Evolutionary conservation across 2,888 invertebrate genomes (phyloP), one percentile per base, ranked within the genome.

Genomic region (Leptinotarsa peninsularis): DNA sequence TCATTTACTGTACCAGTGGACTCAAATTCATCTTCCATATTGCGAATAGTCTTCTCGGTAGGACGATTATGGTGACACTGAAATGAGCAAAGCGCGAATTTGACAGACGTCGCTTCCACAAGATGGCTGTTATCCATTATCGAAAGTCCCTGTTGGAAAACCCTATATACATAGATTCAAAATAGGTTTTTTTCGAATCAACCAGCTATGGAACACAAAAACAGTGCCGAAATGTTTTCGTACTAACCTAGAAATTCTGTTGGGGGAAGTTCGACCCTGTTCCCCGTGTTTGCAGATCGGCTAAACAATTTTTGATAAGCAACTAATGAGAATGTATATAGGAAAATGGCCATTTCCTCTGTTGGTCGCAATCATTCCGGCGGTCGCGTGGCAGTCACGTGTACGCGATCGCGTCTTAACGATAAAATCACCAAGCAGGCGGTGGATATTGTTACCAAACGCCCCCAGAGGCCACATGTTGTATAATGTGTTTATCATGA

Each of bases 241-340:
- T 43, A 43, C 43, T 43, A 43, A 43, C 3, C n/a, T 17, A 52
- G 17, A 17, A 17, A 7, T 27, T 21, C 14, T 15, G n/a, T 49
- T 50, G 4, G 54, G 27, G 4, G 10, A n/a, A 58, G 49, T 58
- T 21, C 70, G 56, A 14, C 23, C 49, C 70, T 58, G 70, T 21
- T 4, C 43, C 21, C 82, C 83, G 54, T 87, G 87, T 88, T 88
- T 87, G 84, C 84, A 86, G 87, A 88, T 87, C 86, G 85, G 84
- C 87, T 88, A 85, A 86, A 84, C 83, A 82, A 84, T 82, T 85
- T 83, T 82, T 76, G 87, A 87, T 87, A 87, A 87, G 85, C 80
- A 80, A 78, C 82, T 86, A 86, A 86, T 85, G 86, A 85, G 84
- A 82, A 79, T 79, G 79, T 80, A 82, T 70, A 76, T 71, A 75